These are phyloP conservation scores for Diachasmimorpha longicaudata DNA, from an alignment of 1,140 invertebrate genomes.

Conservation along the genomic window DNA sequence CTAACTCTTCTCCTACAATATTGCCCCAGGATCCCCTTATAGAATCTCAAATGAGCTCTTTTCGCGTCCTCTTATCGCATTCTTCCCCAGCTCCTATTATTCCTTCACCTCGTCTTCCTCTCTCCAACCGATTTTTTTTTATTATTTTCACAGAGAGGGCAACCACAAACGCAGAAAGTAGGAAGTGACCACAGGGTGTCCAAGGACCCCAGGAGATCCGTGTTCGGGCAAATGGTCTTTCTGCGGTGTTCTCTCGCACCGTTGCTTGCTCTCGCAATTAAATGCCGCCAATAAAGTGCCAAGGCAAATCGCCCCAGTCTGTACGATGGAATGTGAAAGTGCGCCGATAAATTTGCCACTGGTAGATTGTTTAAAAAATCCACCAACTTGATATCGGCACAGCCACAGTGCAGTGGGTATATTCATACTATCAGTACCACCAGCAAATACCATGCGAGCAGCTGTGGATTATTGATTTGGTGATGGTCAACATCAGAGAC, in stretches of 20 bases:
- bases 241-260: constrained; percentile 4
- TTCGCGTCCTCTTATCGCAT: neutral
- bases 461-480: no score
- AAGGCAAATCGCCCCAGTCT: constrained; percentile 19
- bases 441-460: neutral
- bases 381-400: neutral
- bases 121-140: neutral
- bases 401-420: neutral
- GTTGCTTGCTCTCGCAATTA: constrained; percentile 20
- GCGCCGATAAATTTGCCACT: constrained; percentile 21
- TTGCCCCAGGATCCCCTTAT: neutral
- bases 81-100: neutral
- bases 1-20: neutral
- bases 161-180: neutral
- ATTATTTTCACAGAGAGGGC: no score
- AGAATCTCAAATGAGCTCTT: neutral
- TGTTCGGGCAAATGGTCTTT: neutral
- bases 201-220: constrained; percentile 18
- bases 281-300: constrained; percentile 27
- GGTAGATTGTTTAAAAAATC: constrained; percentile 13
- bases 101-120: neutral
- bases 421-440: neutral
- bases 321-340: constrained; percentile 25
- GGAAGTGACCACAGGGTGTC: constrained; percentile 12
- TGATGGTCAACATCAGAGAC: no score